These are phyloP conservation scores for Tolmerus cingulatus DNA, from an alignment of 2,888 invertebrate genomes.

Conservation along the genomic window DNA sequence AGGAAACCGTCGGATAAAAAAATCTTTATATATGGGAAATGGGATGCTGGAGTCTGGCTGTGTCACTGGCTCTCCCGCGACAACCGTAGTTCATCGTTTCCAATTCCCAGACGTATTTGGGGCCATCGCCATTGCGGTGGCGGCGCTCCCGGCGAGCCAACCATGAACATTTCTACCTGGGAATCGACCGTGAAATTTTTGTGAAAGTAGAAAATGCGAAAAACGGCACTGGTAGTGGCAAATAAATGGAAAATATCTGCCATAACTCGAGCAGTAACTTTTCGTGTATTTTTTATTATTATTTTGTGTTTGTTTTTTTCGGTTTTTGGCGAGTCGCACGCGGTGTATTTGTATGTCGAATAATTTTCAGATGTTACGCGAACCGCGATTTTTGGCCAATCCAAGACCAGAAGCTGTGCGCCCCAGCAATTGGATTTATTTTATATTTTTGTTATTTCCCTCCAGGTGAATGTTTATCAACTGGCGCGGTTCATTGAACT, in stretches of 20 bases:
- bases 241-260: neutral
- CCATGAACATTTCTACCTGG: slow-evolving; percentile 23
- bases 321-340: neutral
- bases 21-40: neutral
- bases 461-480: slow-evolving; percentile 1
- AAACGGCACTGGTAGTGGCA: neutral
- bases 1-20: neutral
- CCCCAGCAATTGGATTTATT: neutral
- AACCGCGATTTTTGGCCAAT: neutral
- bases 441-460: neutral
- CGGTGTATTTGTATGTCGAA: neutral
- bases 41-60: neutral
- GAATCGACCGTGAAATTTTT: slow-evolving; percentile 37
- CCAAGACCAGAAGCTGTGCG: neutral
- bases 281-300: too few relatives aligned
- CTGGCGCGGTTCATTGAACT: slow-evolving; percentile 21
- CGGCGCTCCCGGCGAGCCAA: neutral
- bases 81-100: slow-evolving; percentile 2
- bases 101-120: slow-evolving; percentile 10
- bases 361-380: neutral
- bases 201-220: slow-evolving; percentile 1
- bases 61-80: neutral
- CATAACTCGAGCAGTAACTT: neutral
- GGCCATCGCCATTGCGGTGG: neutral
- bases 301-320: neutral